phyloP scores from a whole-genome alignment of 2,797 vertebrate species.

The Tragopan temminckii region DNA sequence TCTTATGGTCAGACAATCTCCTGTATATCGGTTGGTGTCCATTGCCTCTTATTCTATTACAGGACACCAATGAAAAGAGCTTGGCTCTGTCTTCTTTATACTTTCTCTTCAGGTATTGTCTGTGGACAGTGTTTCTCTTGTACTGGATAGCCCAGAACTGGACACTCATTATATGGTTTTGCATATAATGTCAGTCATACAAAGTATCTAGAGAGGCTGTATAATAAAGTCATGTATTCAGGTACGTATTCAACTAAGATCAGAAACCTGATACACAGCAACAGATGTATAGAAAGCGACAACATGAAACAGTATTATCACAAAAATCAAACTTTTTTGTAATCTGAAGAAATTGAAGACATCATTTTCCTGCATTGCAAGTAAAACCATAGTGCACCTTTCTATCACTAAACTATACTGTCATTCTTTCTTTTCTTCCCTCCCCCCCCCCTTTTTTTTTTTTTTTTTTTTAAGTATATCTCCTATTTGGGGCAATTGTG shows the following conservation, averaged over 20 bases:
- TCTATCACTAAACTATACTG: neutral
- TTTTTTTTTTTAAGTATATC: neutral
- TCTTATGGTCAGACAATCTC: neutral
- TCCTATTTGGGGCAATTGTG: neutral
- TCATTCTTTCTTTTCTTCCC: neutral
- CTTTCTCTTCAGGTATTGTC: too few species aligned
- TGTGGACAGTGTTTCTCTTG: neutral
- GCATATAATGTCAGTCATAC: neutral
- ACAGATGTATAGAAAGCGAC: neutral
- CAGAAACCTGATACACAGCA: neutral
- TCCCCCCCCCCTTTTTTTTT: too few species aligned
- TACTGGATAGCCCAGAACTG: neutral
- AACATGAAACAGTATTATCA: neutral
- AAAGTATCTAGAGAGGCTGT: neutral
- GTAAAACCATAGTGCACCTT: neutral
- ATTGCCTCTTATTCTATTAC: neutral
- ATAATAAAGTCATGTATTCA: neutral
- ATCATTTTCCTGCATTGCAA: neutral
- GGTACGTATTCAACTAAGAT: neutral
- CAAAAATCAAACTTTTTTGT: neutral
- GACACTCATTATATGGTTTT: neutral
- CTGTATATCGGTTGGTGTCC: neutral
- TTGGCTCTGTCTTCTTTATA: neutral
- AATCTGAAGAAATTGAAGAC: neutral
- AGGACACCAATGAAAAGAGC: neutral